phyloP scores from a whole-genome alignment of 2,113 vertebrate genomes.

The Planiliza haematocheilus region DNA sequence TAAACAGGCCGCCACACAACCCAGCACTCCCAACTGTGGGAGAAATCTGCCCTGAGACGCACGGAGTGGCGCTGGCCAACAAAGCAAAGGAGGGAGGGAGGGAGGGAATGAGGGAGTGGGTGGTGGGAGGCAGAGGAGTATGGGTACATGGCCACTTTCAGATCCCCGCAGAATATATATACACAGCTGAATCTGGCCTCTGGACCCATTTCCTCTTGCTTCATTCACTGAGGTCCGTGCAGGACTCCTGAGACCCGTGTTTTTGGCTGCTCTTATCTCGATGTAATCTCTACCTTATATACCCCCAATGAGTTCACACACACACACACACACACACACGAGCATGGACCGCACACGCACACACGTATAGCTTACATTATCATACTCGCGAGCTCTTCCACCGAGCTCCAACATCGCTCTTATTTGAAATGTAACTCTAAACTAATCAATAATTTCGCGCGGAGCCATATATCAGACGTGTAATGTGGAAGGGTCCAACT shows the following conservation, averaged over 20 bases:
- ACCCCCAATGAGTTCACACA: slow-evolving; percentile 30
- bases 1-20: slow-evolving; percentile 87
- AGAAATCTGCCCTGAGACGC: slow-evolving; percentile 84
- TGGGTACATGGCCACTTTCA: slow-evolving; percentile 83
- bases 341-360: neutral
- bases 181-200: slow-evolving; percentile 81
- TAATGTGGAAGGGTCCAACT: neutral
- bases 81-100: slow-evolving; percentile 57
- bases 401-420: neutral
- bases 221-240: slow-evolving; percentile 40
- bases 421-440: neutral
- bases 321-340: slow-evolving; percentile 25
- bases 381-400: slow-evolving; percentile 13
- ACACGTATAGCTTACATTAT: neutral
- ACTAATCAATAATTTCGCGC: neutral
- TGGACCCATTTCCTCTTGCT: slow-evolving; percentile 76
- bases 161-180: slow-evolving; percentile 81
- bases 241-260: slow-evolving; percentile 67
- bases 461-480: neutral
- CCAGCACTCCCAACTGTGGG: slow-evolving; percentile 86
- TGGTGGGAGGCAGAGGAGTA: slow-evolving; percentile 70
- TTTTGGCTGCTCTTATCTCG: slow-evolving; percentile 70
- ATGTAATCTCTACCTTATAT: slow-evolving; percentile 68
- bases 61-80: slow-evolving; percentile 72
- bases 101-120: slow-evolving; percentile 43